These are phyloP conservation scores for Eledone cirrhosa DNA, from an alignment of 2,888 invertebrate species.

Conservation along the genomic window DNA sequence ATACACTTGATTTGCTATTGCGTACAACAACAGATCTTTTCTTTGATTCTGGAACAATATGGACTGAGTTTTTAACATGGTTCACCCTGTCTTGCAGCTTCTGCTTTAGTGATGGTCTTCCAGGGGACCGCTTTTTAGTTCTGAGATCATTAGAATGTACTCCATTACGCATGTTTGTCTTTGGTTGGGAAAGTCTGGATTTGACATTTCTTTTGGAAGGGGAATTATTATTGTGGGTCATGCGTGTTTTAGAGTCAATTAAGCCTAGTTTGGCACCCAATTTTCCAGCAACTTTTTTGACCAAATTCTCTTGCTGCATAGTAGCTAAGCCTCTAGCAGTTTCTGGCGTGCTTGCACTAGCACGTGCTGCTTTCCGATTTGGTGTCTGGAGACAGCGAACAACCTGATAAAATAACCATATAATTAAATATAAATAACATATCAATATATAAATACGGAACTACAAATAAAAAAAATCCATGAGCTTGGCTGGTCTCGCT, in stretches of 20 bases:
- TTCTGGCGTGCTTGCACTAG: conserved; percentile 60
- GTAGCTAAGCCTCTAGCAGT: conserved; percentile 56
- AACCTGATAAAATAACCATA: conserved; percentile 7
- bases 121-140: conserved; percentile 18
- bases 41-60: conserved; percentile 18
- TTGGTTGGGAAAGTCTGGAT: background rate
- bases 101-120: background rate
- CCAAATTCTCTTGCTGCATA: conserved; percentile 32
- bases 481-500: too few species aligned
- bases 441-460: too few species aligned
- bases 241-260: background rate
- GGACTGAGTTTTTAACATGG: conserved; percentile 4
- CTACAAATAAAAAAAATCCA: too few species aligned
- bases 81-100: conserved; percentile 7
- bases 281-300: conserved; percentile 26
- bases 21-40: conserved; percentile 19
- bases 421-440: background rate
- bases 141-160: background rate
- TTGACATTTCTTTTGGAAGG: background rate
- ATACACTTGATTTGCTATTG: conserved; percentile 14
- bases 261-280: conserved; percentile 24
- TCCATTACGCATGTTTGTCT: background rate
- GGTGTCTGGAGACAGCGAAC: conserved; percentile 39
- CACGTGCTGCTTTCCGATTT: conserved; percentile 54
- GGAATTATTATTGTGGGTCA: background rate